phyloP scores from a whole-genome alignment of 2,888 invertebrate genomes.

The Unio pictorum region DNA sequence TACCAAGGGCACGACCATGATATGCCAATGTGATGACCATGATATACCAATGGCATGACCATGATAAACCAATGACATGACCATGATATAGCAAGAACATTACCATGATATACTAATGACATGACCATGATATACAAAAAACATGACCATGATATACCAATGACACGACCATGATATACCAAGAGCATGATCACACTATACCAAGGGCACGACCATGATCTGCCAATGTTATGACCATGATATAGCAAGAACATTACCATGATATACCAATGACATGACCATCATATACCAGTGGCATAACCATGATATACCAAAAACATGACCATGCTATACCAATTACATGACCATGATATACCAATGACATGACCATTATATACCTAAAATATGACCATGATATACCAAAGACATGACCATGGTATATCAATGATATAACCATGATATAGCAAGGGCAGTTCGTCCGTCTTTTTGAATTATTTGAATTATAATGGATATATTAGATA shows the following conservation, averaged over 20 bases:
- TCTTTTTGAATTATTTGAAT: background rate
- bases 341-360: background rate
- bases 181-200: background rate
- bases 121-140: background rate
- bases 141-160: background rate
- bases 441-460: background rate
- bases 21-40: background rate
- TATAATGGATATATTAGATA: conserved; percentile 1
- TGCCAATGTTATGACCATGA: no score
- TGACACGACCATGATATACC: background rate
- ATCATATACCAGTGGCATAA: background rate
- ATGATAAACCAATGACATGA: background rate
- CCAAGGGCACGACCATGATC: background rate
- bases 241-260: background rate
- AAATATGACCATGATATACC: background rate
- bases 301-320: background rate
- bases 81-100: background rate
- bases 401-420: no score
- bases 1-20: background rate
- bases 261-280: background rate
- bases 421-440: background rate
- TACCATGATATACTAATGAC: background rate
- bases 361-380: background rate
- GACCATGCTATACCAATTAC: background rate
- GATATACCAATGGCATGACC: background rate